Base-by-base conservation (phyloP, 1,140 invertebrate species). In the Caligus rogercresseyi region DNA sequence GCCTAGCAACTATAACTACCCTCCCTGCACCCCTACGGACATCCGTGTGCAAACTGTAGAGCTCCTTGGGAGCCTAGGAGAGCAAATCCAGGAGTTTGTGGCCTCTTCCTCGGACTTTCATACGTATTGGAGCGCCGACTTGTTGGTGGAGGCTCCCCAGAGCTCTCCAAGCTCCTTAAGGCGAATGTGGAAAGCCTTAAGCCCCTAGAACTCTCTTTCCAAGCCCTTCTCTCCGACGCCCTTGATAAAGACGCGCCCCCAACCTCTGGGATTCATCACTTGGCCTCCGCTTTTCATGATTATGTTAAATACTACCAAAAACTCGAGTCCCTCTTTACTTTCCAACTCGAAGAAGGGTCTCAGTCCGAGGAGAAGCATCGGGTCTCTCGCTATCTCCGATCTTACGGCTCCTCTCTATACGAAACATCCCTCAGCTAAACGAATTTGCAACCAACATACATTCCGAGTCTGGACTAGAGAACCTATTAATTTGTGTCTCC, bases 201-300 rank as follows among this genome's bases (percentile, higher is more conserved):
- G 14, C 71, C 71, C 54, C 64, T 74, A 21, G 71, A 73, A 54
- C 68, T 71, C 61, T 67, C 72, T 14, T 66, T 74, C 4, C 67
- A 66, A 55, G 25, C 61, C n/a, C 72, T 73, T 66, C 61, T 60
- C 7, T 24, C 18, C 18, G 26, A 60, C 15, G 57, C 43, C 16
- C 43, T 60, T 16, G 23, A 20, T 19, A 25, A 43, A 43, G 31
- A 43, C 7, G 31, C 7, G 31, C n/a, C n/a, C n/a, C n/a, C n/a
- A n/a, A 43, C 31, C n/a, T 7, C 7, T 7, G n/a, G n/a, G 7
- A 43, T 43, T n/a, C 31, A 11, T n/a, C 7, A n/a, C 26, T 43
- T 60, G 4, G 11, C 57, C 15, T 13, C 23, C 15, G 2, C 1
- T 60, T 60, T 60, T 31, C 18, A 18, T 19, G 20, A 31, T n/a